phyloP scores from a whole-genome alignment of 1,140 invertebrate genomes.

The Brachionus sp. region DNA sequence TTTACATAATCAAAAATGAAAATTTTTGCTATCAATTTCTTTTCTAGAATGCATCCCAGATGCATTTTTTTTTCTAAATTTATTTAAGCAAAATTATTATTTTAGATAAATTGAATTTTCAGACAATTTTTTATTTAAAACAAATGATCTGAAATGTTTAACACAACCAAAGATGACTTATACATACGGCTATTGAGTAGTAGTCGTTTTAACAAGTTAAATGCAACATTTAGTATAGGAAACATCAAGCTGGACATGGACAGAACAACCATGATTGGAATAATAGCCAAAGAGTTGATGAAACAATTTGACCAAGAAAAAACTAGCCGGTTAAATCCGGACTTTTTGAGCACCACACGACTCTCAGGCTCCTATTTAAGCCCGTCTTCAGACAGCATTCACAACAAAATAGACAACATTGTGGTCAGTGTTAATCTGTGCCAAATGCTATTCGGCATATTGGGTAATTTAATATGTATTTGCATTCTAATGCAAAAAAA shows the following conservation, averaged over 20 bases:
- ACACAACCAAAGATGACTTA: background rate
- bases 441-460: conserved; percentile 15
- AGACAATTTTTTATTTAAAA: background rate
- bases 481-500: conserved; percentile 36
- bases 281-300: background rate
- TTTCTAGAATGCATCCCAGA: background rate
- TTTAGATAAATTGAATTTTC: background rate
- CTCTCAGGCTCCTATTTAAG: background rate
- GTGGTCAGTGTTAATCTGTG: conserved; percentile 3
- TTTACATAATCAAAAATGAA: background rate
- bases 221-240: background rate
- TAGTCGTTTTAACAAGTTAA: conserved; percentile 2
- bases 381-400: background rate
- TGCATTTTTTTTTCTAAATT: background rate
- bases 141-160: background rate
- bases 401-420: conserved; percentile 3
- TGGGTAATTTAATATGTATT: conserved; percentile 40
- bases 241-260: background rate
- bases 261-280: background rate
- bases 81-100: background rate
- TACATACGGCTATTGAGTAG: background rate
- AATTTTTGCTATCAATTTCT: background rate
- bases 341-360: background rate
- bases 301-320: background rate
- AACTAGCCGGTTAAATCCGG: background rate